Conservation (phyloP, 2,888 invertebrate genomes). For the Pecten maximus region DNA sequence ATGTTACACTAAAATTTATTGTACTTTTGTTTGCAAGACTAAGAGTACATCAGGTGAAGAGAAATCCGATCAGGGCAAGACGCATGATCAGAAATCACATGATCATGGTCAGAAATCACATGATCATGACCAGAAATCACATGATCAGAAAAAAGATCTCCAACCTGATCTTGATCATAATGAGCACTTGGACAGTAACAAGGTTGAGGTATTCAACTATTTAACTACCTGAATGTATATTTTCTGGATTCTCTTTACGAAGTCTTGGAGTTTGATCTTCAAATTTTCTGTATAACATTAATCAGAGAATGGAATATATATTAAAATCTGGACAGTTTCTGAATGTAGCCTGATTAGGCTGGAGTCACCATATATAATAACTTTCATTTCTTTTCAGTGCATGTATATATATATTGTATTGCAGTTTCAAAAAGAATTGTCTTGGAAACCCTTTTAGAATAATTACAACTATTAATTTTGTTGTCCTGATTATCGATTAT, state of each 20-base stretch:
- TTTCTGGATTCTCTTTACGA: neutral
- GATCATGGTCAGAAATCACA: conserved; percentile 28
- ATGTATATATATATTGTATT: too few species aligned
- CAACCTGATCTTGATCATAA: neutral
- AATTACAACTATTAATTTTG: too few species aligned
- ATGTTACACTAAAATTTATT: neutral
- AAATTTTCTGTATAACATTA: neutral
- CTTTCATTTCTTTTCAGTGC: conserved; percentile 18
- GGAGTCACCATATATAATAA: neutral
- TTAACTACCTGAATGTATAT: neutral
- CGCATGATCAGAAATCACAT: conserved; percentile 22
- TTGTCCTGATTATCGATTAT: too few species aligned
- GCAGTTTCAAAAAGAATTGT: too few species aligned
- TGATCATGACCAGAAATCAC: conserved; percentile 10
- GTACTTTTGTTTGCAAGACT: conserved; percentile 20
- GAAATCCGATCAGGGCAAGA: neutral
- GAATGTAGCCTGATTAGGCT: neutral
- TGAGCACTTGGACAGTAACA: neutral
- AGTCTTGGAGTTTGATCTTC: neutral
- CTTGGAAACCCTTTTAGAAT: too few species aligned
- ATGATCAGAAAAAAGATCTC: conserved; percentile 16
- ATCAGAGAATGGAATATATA: neutral
- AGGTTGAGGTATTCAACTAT: conserved; percentile 6
- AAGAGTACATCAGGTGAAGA: conserved; percentile 30
- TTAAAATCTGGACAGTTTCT: neutral